These are phyloP conservation scores for Amblyteles armatorius DNA, from an alignment of 2,888 invertebrate genomes.

Conservation along the genomic window DNA sequence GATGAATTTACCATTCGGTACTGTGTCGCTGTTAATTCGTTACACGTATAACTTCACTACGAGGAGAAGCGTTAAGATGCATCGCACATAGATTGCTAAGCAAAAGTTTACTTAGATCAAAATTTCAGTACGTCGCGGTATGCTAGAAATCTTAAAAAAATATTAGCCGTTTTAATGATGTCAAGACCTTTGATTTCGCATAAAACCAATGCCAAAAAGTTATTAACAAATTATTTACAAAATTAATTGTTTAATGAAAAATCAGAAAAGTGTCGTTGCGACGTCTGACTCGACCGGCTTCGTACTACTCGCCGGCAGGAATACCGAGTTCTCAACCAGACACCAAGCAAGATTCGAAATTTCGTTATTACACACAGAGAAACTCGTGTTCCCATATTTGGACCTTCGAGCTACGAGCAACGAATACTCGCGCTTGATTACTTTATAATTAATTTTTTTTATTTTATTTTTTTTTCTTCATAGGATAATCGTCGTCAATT, in stretches of 20 bases:
- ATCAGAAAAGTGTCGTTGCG: not conserved
- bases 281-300: not conserved
- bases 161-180: no score
- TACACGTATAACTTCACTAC: not conserved
- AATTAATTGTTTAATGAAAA: no score
- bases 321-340: not conserved
- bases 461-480: not conserved
- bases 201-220: no score
- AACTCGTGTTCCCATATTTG: slow-evolving; percentile 1
- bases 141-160: no score
- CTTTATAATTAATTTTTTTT: not conserved
- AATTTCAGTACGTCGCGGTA: no score
- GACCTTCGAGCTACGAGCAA: not conserved
- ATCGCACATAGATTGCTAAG: no score
- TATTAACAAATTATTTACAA: no score
- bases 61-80: not conserved
- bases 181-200: no score
- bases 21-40: not conserved
- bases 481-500: slow-evolving; percentile 5
- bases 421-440: not conserved
- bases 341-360: not conserved
- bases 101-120: no score
- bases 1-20: not conserved
- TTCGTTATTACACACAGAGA: not conserved
- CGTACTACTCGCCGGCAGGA: not conserved